These are phyloP conservation scores for Conus ventricosus DNA, from an alignment of 1,140 invertebrate species.

Conservation along the genomic window DNA sequence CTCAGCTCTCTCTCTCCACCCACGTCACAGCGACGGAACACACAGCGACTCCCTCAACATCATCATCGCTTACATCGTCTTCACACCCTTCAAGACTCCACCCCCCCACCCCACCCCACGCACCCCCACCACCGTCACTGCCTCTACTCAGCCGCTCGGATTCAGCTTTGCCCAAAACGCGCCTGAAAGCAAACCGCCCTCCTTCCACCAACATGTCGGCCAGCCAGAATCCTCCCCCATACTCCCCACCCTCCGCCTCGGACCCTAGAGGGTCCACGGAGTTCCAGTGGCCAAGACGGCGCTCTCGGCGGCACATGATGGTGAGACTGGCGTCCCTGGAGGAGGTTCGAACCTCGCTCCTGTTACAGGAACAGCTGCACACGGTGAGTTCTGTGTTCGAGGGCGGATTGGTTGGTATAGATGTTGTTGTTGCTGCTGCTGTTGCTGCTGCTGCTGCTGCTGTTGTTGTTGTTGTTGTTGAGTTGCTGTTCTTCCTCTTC, in stretches of 20 bases:
- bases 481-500: neutral
- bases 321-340: slow-evolving; percentile 12
- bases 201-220: no score
- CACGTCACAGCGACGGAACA: neutral
- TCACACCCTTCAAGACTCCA: no score
- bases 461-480: neutral
- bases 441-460: neutral
- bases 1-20: neutral
- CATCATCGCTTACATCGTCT: no score
- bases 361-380: slow-evolving; percentile 1
- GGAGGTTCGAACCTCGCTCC: slow-evolving; percentile 18
- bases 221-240: no score
- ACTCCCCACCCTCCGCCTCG: neutral
- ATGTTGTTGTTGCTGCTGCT: neutral
- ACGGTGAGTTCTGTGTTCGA: neutral
- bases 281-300: slow-evolving; percentile 25
- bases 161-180: no score
- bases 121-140: no score
- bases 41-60: no score
- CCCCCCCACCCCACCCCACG: no score
- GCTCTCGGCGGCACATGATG: neutral
- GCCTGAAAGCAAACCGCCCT: no score
- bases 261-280: neutral
- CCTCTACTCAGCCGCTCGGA: no score
- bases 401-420: neutral